Evolutionary conservation across 2,797 vertebrate species (phyloP), one percentile per base, ranked within the genome.

Genomic region (Orientallactaga sibirica): DNA sequence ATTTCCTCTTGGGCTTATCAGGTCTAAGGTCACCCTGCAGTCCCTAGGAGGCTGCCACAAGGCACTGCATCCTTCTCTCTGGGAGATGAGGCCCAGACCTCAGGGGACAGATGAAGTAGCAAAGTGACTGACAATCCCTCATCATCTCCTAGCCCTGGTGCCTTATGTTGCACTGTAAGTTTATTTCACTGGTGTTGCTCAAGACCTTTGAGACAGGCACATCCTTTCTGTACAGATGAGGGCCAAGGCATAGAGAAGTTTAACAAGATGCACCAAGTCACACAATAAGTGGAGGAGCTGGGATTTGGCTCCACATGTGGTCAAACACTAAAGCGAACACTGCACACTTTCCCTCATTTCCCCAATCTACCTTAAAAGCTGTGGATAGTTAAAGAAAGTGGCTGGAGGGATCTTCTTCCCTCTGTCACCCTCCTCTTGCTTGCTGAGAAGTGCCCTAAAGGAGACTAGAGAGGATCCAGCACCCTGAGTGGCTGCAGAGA

Each of bases 1-100:
- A 27, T 52, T 85, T 76, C 75, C 74, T 82, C 37, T 67, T 93
- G 12, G 71, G 86, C 37, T 85, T 43, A 24, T 84, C 88, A 78
- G 15, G 7, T 2, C 62, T 62, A 76, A 43, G 41, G 70, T 37
- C 66, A 58, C 55, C 27, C 87, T 16, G 29, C 7, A 61, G 27
- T 43, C 73, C 41, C 61, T 24, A 75, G 33, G 37, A 5, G 62
- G 8, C 37, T 70, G 29, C 9, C 14, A 22, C 22, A 52, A n/a
- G 18, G 7, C 20, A 25, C 19, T 20, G 29, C 24, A 22, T 12
- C 58, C 16, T 22, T 67, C 20, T 20, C 58, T 33, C 22, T 4
- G 15, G n/a, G 43, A 58, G 2, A 0, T 2, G 62, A 68, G 43
- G 20, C 24, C 24, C 14, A 2, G 24, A 19, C 2, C n/a, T 29